Conservation (phyloP, 64 coral and sea anemone genomes). For the Stichodactyla helianthus region DNA sequence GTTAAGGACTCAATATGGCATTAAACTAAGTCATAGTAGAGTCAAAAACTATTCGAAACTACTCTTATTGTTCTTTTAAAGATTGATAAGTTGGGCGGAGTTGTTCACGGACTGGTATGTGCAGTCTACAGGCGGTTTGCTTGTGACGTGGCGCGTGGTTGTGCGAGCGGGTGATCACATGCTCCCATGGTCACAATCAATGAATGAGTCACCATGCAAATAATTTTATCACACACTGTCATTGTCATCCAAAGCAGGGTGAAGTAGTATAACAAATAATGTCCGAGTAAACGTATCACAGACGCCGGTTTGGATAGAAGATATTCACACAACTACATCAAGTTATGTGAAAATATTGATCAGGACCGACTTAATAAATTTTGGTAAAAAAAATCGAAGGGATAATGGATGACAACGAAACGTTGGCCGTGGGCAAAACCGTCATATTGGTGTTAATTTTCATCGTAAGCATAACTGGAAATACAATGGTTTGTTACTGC, state of each 20-base stretch:
- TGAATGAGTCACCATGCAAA: constrained; percentile 21
- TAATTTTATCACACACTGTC: background rate
- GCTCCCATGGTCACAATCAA: constrained; percentile 1
- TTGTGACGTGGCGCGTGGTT: constrained; percentile 17
- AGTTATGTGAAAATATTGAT: background rate
- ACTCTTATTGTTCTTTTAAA: no score
- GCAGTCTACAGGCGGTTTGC: background rate
- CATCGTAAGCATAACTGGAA: constrained; percentile 65
- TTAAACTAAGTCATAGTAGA: no score
- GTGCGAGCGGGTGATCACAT: constrained; percentile 1
- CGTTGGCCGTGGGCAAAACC: constrained; percentile 60
- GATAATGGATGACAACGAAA: constrained; percentile 27
- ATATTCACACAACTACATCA: background rate
- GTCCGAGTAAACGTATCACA: background rate
- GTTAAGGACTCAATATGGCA: no score
- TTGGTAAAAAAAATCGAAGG: background rate
- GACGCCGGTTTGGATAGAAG: background rate
- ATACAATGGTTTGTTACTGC: constrained; percentile 84
- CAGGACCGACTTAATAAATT: background rate
- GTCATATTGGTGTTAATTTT: constrained; percentile 70
- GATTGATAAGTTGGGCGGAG: background rate
- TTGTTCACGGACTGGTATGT: background rate
- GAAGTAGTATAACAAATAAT: constrained; percentile 2
- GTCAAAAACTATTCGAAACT: no score
- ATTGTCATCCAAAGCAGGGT: background rate